Evolutionary conservation across 2,888 invertebrate species (phyloP), one percentile per base, ranked within the genome.

Genomic region (Platynereis dumerilii): DNA sequence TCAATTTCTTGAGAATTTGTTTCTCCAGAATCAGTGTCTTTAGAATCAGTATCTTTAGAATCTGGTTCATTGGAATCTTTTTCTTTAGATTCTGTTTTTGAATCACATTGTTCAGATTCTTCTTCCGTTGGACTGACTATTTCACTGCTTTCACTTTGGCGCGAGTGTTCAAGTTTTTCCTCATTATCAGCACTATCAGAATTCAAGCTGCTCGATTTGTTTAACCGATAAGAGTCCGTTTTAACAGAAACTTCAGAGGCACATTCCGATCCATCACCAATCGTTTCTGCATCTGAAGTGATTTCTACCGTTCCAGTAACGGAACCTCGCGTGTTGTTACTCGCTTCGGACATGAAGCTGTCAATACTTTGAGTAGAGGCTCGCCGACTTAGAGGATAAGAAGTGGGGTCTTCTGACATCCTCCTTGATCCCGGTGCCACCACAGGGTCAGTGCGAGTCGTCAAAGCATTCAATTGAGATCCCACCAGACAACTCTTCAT

Each of bases 401-500:
- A 17, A 17, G 24, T 48, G 3, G 26, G 20, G 7, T 44, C 17
- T 17, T n/a, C 29, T 24, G 26, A 27, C 3, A 7, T 27, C 12
- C 17, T 20, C 29, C 34, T 34, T 27, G 27, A 15, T 20, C n/a
- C 20, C 12, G 57, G n/a, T 5, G n/a, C 3, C n/a, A 28, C 57
- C 34, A 28, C 34, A n/a, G 20, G n/a, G 17, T 29, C 28, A 5
- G 20, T n/a, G 34, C 39, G 17, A 57, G 29, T 34, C 15, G 17
- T 34, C 17, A 15, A 7, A 10, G 48, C 48, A 48, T 22, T 48
- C 61, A 61, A 28, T 27, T 66, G 66, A 3, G 66, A 17, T 34
- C 20, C 20, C 24, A 56, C 56, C 39, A 56, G 15, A 24, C 34
- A 15, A 15, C 54, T 39, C 29, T 29, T 59, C 7, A 73, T 73